Base-by-base conservation (phyloP, 2,888 invertebrate genomes). In the Himalopsyche tibetana region DNA sequence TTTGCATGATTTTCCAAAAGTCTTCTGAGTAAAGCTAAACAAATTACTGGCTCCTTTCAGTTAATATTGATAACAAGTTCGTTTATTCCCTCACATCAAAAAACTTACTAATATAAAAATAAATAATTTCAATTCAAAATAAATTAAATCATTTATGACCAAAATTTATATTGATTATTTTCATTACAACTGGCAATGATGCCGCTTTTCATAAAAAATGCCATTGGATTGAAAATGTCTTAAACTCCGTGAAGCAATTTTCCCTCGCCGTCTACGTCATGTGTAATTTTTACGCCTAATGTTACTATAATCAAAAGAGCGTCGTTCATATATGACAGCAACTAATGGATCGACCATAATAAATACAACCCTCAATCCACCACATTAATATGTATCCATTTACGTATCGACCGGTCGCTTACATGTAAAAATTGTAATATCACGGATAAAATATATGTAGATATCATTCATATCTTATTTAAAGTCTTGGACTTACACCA, bases 271-370 rank as follows among this genome's bases (percentile, higher is more conserved):
- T 19, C 15, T 12, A 38, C 40, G 1, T 28, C 17, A 79, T 12
- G 38, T 79, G 38, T 79, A 79, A 79, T 80, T 0, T 80, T 38
- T 40, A 38, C 38, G 40, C 40, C 40, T 80, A 80, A 80, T 80
- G 12, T n/a, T 42, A 36, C 28, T 40, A 11, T 42, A 42, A 36
- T 40, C 38, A 80, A 80, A 28, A 63, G 63, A 19, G 63, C 63
- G 19, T 63, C 63, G 63, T 63, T 15, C 63, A 63, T 28, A 63
- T 51, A 51, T 63, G 63, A 63, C 63, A 63, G 63, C 63, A 63
- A 63, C 63, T 63, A 63, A 63, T 63, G 63, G 63, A 19, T 63
- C 19, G 63, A 15, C 28, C 63, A 28, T 11, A 12, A 63, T 28
- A 63, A 63, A 28, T 19, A 11, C 19, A 63, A 63, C 63, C 63